These are phyloP conservation scores for Aphaenogaster floridana DNA, from an alignment of 1,140 invertebrate genomes.

Conservation along the genomic window DNA sequence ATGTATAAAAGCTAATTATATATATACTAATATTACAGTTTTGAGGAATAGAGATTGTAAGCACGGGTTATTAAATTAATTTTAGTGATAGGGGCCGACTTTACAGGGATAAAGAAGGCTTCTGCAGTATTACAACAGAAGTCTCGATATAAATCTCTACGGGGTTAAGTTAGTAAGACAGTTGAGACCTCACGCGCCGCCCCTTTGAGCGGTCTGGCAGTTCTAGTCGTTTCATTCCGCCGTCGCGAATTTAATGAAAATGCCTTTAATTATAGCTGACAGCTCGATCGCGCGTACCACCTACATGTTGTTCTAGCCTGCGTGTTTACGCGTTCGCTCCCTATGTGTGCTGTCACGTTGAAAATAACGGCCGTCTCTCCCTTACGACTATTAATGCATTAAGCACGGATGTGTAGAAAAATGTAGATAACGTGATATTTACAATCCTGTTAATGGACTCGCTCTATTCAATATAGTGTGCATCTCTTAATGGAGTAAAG, in stretches of 20 bases:
- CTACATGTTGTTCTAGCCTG: constrained; percentile 42
- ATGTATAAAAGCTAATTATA: background rate
- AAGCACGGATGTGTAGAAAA: constrained; percentile 32
- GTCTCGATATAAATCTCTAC: constrained; percentile 33
- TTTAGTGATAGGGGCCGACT: background rate
- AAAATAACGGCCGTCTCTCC: constrained; percentile 36
- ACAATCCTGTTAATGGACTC: constrained; percentile 41
- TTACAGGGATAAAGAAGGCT: background rate
- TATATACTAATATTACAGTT: background rate
- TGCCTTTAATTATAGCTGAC: constrained; percentile 58
- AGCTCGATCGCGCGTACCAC: constrained; percentile 41
- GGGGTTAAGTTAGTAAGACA: constrained; percentile 39
- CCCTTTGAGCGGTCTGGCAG: constrained; percentile 38
- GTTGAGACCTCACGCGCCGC: constrained; percentile 45
- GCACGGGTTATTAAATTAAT: background rate
- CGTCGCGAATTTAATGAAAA: constrained; percentile 53
- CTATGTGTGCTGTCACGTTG: constrained; percentile 33
- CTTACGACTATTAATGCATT: constrained; percentile 4
- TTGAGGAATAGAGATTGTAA: constrained; percentile 6
- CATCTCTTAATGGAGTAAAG: background rate
- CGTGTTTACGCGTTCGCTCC: constrained; percentile 43
- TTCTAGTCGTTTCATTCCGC: constrained; percentile 7
- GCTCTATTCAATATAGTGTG: background rate
- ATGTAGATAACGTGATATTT: constrained; percentile 9
- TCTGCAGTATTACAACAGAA: constrained; percentile 14